Percentiles rank a stretch among this genome's conserved stretches.
These are phyloP conservation scores for Heliopora coerulea DNA, from an alignment of 92 coral and sea anemone genomes.

Conservation along the genomic window DNA sequence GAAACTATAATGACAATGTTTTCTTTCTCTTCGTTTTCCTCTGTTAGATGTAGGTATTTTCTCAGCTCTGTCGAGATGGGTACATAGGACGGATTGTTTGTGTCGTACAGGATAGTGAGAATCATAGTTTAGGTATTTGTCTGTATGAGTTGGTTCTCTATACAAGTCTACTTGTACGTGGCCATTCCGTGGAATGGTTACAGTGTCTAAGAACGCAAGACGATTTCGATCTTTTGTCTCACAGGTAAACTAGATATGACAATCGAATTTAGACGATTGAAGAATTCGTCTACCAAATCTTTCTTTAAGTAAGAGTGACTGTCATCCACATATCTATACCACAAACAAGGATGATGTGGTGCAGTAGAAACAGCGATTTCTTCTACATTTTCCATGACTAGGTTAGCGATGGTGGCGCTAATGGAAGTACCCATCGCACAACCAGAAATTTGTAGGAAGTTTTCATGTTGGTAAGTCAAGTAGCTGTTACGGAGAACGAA, in stretches of 20 bases:
- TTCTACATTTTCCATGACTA: constrained; percentile 21
- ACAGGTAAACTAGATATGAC: neutral
- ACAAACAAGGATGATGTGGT: neutral
- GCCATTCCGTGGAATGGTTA: neutral
- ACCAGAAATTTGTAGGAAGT: constrained; percentile 37
- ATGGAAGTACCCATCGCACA: constrained; percentile 34
- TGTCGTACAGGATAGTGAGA: no score
- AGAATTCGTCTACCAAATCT: neutral
- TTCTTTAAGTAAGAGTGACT: neutral
- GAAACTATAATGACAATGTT: no score
- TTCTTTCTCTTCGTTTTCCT: no score
- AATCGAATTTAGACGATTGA: neutral
- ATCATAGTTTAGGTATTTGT: no score
- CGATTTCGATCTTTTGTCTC: neutral
- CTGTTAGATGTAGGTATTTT: no score
- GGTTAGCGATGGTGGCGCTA: constrained; percentile 19
- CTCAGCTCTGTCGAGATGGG: no score
- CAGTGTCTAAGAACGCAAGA: constrained; percentile 12
- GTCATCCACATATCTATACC: neutral
- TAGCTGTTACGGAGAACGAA: constrained; percentile 43
- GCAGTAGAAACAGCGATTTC: constrained; percentile 4
- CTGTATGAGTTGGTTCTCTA: neutral
- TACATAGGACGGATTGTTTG: no score
- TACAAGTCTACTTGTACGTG: neutral
- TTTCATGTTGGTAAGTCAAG: neutral